A percentile compares a stretch with the other conserved stretches of the same genome.
These are phyloP conservation scores for Acanthosepion esculentum DNA, from an alignment of 2,888 invertebrate species.

Conservation along the genomic window DNA sequence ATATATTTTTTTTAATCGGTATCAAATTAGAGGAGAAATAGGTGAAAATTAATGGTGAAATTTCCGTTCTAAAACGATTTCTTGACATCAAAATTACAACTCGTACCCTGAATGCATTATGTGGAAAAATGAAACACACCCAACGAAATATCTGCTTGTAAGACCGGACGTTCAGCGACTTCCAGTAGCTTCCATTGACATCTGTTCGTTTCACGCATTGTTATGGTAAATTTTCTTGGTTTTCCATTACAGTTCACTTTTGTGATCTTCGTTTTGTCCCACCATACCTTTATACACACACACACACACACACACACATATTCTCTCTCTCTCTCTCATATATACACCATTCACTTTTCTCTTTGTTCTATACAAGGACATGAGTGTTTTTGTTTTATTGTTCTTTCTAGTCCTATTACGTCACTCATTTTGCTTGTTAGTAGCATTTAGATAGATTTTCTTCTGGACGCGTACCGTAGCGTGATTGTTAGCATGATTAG, in stretches of 20 bases:
- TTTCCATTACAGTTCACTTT: neutral
- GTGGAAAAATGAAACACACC: neutral
- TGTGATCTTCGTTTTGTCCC: neutral
- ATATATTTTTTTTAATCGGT: neutral
- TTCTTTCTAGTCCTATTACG: too few relatives aligned
- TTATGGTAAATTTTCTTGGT: neutral
- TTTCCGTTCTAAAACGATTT: neutral
- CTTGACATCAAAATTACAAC: neutral
- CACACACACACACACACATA: too few relatives aligned
- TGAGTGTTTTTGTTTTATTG: too few relatives aligned
- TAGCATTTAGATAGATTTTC: too few relatives aligned
- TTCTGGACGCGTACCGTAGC: too few relatives aligned
- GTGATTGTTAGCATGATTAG: too few relatives aligned
- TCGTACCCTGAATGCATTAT: neutral
- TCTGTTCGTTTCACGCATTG: neutral
- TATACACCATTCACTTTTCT: too few relatives aligned
- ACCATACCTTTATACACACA: too few relatives aligned
- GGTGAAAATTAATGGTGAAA: neutral
- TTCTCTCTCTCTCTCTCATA: too few relatives aligned
- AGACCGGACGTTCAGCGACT: neutral
- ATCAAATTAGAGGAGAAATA: neutral
- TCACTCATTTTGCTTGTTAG: too few relatives aligned
- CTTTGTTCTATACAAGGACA: too few relatives aligned
- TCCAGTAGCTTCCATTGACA: neutral
- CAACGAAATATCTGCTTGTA: neutral